Percentiles rank a stretch among this genome's conserved stretches.
These are phyloP conservation scores for Cettia cetti DNA, from an alignment of 2,113 vertebrate species.

Conservation along the genomic window DNA sequence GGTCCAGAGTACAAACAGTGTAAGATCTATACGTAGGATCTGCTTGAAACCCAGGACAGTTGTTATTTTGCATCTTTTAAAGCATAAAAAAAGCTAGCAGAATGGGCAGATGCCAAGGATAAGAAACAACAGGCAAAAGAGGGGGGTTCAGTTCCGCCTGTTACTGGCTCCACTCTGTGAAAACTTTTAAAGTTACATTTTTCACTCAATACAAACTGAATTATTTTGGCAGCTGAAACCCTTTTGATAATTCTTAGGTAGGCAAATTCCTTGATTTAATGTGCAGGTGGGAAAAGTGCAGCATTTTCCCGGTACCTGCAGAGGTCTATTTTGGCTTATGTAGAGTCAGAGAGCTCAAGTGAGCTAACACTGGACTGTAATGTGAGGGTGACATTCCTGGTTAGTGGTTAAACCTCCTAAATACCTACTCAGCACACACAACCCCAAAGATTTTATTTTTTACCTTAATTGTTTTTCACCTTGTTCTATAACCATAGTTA, in stretches of 20 bases:
- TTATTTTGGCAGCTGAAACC: neutral
- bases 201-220: neutral
- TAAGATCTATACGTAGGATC: neutral
- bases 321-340: neutral
- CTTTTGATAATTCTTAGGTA: neutral
- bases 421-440: neutral
- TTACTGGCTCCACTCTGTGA: neutral
- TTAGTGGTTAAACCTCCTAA: neutral
- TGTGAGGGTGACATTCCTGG: neutral
- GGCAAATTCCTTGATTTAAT: neutral
- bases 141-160: neutral
- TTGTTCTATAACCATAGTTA: neutral
- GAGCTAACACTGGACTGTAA: neutral
- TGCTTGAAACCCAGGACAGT: neutral
- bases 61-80: neutral
- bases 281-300: neutral
- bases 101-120: neutral
- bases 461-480: neutral
- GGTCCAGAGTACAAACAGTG: neutral
- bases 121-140: neutral
- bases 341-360: neutral
- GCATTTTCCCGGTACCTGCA: neutral
- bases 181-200: neutral
- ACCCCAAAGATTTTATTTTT: neutral
- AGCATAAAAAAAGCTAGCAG: neutral